Base-by-base conservation (phyloP, 2,113 vertebrate species). In the Mastomys coucha region DNA sequence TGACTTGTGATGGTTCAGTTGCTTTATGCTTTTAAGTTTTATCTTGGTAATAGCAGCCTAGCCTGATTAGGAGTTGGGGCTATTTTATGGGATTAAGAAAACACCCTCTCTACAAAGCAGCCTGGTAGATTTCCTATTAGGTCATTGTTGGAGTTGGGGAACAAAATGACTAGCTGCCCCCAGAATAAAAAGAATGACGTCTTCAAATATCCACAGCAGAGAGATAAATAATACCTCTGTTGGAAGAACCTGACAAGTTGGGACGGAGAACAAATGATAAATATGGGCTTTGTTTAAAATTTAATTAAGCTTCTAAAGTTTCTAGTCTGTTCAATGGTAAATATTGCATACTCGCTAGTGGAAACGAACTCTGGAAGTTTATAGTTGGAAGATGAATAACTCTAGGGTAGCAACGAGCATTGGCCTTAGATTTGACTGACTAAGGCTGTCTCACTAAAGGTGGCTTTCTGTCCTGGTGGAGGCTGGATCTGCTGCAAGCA, bases 201-300 rank as follows among this genome's bases (percentile, higher is more conserved):
- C 90, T 94, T 94, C 31, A 82, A 78, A 65, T 2, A 42, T 49
- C 31, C 77, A 63, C 13, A 78, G 63, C 49, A 53, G 33, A 94
- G 60, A 81, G 51, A 82, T 39, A 94, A 91, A 80, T 81, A 87
- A 51, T 65, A 85, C 42, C 7, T 87, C 75, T 75, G 39, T 36
- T 20, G 0, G 77, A 91, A 76, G 69, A 89, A 89, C 78, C n/a
- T 91, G 87, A 82, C 88, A 93, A 84, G 42, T 67, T 58, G 49
- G 82, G 39, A 58, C 53, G 24, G 84, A 96, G 75, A 96, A 85
- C 56, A 91, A 75, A 78, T 95, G 75, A 45, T 96, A 91, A 91
- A 90, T 39, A 33, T 36, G 49, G 17, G 69, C 42, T 96, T 94
- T 97, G 70, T 94, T 96, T 91, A 91, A 95, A 95, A 78, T 91